A percentile compares a stretch with the other conserved stretches of the same genome.
phyloP scores from a whole-genome alignment of 2,113 vertebrate genomes.

The Platycercus adscitus region DNA sequence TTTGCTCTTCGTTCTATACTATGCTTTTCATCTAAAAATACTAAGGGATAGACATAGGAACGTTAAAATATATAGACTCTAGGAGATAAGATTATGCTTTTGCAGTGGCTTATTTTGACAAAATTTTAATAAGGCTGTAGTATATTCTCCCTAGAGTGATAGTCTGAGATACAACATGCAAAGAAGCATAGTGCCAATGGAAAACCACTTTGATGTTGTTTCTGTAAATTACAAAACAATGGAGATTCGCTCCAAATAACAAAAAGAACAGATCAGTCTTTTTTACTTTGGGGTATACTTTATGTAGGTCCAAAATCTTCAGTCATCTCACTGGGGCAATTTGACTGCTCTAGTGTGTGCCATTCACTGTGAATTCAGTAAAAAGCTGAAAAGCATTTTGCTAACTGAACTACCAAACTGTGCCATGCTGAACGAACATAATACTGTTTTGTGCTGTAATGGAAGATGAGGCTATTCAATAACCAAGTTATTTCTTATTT shows the following conservation, averaged over 20 bases:
- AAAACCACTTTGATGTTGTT: not conserved
- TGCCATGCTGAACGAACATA: not conserved
- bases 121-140: not conserved
- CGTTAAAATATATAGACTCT: not conserved
- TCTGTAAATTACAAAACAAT: not conserved
- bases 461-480: not conserved
- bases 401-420: not conserved
- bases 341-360: not conserved
- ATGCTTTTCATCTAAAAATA: not conserved
- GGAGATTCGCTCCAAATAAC: not conserved
- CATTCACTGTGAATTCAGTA: not conserved
- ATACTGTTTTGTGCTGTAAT: not conserved
- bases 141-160: not conserved
- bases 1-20: not conserved
- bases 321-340: not conserved
- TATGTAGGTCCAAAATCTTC: not conserved
- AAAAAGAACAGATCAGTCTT: not conserved
- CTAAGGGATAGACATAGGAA: not conserved
- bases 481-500: not conserved
- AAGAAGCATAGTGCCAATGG: fast-evolving
- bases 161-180: not conserved
- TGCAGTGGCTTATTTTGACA: not conserved
- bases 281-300: not conserved
- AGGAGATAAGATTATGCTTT: not conserved
- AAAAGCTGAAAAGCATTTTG: not conserved